Evolutionary conservation across 2,888 invertebrate species (phyloP), one percentile per base, ranked within the genome.

Genomic region (Aphelenchoides bicaudatus): DNA sequence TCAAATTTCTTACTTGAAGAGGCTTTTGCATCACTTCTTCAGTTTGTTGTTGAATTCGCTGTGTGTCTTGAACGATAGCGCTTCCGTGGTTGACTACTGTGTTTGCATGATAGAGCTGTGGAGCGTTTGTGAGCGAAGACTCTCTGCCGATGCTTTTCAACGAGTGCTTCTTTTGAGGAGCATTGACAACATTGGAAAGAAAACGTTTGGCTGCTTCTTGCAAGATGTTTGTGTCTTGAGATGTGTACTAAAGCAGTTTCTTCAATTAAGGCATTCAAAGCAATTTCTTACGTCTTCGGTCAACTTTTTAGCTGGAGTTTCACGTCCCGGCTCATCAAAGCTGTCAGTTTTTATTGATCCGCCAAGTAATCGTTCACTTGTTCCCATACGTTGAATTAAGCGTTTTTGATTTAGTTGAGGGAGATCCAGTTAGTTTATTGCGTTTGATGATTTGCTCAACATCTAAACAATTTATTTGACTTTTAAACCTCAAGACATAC

Each of bases 181-280:
- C 43, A 8, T 25, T 25, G 23, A 38, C 21, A 23, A 43, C 3
- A 16, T 28, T 30, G 2, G 43, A n/a, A n/a, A 51, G 6, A 25
- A 43, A 43, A 8, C 43, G 31, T 16, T 48, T 38, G 39, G 52
- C 37, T 39, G 52, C 52, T 30, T 51, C 52, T 30, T 37, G 43
- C 43, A 43, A n/a, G 23, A 43, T 43, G 43, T 43, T 43, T 25
- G 25, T n/a, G 16, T 43, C 43, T 21, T 43, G 43, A n/a, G 10
- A 21, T 25, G 43, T 43, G 23, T 43, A 43, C 34, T 34, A n/a
- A 10, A 34, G n/a, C 10, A 34, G 34, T 10, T 10, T 10, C 10
- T 34, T 34, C 10, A 34, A 34, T 34, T n/a, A 10, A n/a, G 34
- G n/a, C 10, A 34, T 10, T 10, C 10, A n/a, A 34, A 34, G 34